Base-by-base conservation (phyloP, 2,888 invertebrate genomes). In the Halictus quadricinctus region DNA sequence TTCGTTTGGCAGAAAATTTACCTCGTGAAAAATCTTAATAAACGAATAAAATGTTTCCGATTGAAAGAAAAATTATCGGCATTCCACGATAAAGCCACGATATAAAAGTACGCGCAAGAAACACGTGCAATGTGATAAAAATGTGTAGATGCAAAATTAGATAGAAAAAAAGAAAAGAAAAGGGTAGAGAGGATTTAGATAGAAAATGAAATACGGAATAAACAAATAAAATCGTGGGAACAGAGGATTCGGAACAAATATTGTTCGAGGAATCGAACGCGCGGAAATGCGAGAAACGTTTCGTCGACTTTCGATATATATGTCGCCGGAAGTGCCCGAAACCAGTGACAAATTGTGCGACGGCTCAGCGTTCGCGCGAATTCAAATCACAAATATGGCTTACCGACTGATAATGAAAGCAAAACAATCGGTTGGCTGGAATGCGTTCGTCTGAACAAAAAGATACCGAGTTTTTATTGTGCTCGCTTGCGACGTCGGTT, bases 251-350 rank as follows among this genome's bases (percentile, higher is more conserved):
- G 60, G 12, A 29, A 79, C 58, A 80, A 77, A 84, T 60, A 48
- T 46, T 58, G 43, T 73, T 66, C 78, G 72, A 46, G 78, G 58
- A 75, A 77, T 69, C 15, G 54, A 75, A 80, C 58, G 69, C 66
- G 60, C 74, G 74, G 78, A 72, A 75, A 43, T 72, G 76, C 76
- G 64, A 64, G 25, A 72, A 12, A 12, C 18, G 76, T 29, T 41
- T 58, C 48, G 18, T 73, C 66, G 50, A 25, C 66, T 18, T 69
- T 25, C 41, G 43, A 12, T 2, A 36, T 48, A 8, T 25, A 80
- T n/a, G 80, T 72, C 77, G 15, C 29, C 66, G 69, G 25, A 70
- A 85, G 73, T 76, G 66, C 54, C 25, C 46, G 72, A 75, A 75
- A 74, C 10, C 36, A 25, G 50, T 75, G 43, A 75, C 29, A 25